Percentiles rank a stretch among this genome's conserved stretches.
phyloP scores from a whole-genome alignment of 2,888 invertebrate species.

The Lasioglossum lativentre region DNA sequence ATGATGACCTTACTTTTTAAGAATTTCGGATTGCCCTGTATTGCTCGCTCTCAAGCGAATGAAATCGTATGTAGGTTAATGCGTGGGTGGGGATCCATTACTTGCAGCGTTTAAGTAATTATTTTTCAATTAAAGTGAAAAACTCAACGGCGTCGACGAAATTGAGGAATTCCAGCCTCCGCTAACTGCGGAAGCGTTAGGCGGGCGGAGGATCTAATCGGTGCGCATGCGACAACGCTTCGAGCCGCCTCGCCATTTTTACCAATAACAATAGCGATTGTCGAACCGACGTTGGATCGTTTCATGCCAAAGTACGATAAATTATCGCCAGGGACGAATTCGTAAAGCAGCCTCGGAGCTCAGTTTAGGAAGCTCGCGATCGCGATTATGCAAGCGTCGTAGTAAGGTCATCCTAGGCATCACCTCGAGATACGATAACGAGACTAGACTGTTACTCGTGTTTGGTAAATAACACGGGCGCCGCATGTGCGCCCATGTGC shows the following conservation, averaged over 20 bases:
- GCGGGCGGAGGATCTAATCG: constrained; percentile 5
- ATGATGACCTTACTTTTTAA: not conserved
- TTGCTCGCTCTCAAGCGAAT: not conserved
- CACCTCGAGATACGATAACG: constrained; percentile 77
- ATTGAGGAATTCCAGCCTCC: constrained; percentile 37
- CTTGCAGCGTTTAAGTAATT: constrained; percentile 54
- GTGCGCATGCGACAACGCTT: not conserved
- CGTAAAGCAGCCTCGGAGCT: not conserved
- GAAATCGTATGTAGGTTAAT: constrained; percentile 56
- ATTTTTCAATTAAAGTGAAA: constrained; percentile 57
- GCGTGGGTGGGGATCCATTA: constrained; percentile 48
- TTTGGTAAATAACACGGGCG: constrained; percentile 72
- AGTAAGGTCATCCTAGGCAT: constrained; percentile 72
- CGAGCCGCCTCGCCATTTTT: not conserved
- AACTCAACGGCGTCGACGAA: constrained; percentile 32
- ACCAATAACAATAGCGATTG: constrained; percentile 12
- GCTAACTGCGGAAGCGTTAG: constrained; percentile 16
- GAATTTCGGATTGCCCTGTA: not conserved
- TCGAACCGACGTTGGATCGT: constrained; percentile 8
- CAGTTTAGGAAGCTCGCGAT: constrained; percentile 51
- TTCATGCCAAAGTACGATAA: constrained; percentile 10
- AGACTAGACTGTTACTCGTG: constrained; percentile 65
- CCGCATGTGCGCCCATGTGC: constrained; percentile 32
- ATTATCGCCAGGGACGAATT: constrained; percentile 40
- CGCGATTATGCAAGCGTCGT: constrained; percentile 67